phyloP scores from a whole-genome alignment of 2,888 invertebrate genomes.

The Gnatocerus cornutus region DNA sequence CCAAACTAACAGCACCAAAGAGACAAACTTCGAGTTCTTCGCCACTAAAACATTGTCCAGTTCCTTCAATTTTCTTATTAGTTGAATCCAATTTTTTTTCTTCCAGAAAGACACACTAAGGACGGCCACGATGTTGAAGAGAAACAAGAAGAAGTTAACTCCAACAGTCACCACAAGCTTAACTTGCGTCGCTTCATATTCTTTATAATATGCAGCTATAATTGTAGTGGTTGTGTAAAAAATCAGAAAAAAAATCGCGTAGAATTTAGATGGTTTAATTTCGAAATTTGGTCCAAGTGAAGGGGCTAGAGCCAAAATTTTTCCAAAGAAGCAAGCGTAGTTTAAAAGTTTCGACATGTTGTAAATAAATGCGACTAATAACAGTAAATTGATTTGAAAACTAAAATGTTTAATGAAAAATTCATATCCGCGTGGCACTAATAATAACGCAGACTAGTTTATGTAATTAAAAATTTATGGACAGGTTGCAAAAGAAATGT shows the following conservation, averaged over 20 bases:
- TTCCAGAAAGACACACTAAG: neutral
- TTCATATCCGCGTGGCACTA: too few species aligned
- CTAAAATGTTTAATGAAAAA: too few species aligned
- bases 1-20: neutral
- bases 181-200: neutral
- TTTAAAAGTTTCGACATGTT: neutral
- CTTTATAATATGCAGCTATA: neutral
- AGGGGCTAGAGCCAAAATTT: neutral
- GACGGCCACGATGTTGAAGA: neutral
- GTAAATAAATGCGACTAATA: too few species aligned
- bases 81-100: neutral
- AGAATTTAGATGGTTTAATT: neutral
- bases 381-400: too few species aligned
- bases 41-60: neutral
- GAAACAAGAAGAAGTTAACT: neutral
- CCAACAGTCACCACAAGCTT: neutral
- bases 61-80: neutral
- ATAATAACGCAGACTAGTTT: too few species aligned
- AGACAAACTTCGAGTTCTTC: neutral
- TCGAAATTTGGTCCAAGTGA: neutral
- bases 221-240: neutral
- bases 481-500: too few species aligned
- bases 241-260: neutral
- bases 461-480: too few species aligned
- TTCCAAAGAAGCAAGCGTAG: neutral